Evolutionary conservation across 2,113 vertebrate genomes (phyloP), one percentile per base, ranked within the genome.

Genomic region (Motacilla tschutschensis): DNA sequence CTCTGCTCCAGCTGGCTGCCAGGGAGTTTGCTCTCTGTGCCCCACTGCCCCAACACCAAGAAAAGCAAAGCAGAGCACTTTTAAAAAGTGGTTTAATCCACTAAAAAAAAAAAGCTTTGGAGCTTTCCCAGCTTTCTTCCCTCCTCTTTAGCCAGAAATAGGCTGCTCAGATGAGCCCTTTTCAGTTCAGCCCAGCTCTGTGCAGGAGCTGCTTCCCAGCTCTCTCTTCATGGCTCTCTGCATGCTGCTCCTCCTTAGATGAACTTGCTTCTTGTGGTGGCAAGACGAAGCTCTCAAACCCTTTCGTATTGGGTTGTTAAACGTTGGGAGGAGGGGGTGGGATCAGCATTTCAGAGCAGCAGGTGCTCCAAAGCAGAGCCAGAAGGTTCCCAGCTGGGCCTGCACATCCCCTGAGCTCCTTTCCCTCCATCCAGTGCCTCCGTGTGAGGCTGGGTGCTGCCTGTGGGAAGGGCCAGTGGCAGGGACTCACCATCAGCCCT

Each of bases 371-470:
- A 4, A 60, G 58, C 58, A 72, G 65, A 44, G 40, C 8, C n/a
- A 11, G 75, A 1, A 6, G 60, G 33, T 41, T 2, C 36, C n/a
- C 58, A 38, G 2, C 21, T 0, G 16, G 46, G 26, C 51, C n/a
- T 72, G 73, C 31, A 20, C 12, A 14, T 16, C 9, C 26, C 0
- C 12, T 12, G 46, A 21, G 59, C 64, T 29, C 12, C 0, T 19
- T 29, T 18, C n/a, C 31, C 33, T 29, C 64, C 33, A 1, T 5
- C 10, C 40, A 17, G 47, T 2, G 31, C 12, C 62, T 41, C 65
- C 67, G 0, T 0, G 2, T 0, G 8, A 11, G 54, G 57, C 10
- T 51, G 64, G 31, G 8, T 12, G 58, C 6, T 48, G 21, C 20
- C 8, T 0, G 20, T 53, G 73, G 48, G 7, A 18, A 28, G 48